A percentile compares a stretch with the other conserved stretches of the same genome.
Conservation (phyloP, 2,888 invertebrate genomes). For the Phorcus lineatus region DNA sequence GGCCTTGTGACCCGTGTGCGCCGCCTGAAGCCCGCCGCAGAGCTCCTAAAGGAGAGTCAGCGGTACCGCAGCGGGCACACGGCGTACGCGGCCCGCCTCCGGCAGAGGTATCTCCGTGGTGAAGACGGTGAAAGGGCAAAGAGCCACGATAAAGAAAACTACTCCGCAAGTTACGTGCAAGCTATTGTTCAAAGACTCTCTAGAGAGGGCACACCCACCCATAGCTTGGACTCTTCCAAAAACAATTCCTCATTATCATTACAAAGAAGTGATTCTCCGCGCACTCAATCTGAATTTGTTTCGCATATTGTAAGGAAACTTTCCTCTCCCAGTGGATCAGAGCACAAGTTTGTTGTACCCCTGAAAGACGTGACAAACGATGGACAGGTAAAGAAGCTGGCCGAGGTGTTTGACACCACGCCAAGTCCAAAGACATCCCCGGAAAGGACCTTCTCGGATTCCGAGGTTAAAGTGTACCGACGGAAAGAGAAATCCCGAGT, state of each 20-base stretch:
- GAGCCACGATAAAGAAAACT: constrained; percentile 60
- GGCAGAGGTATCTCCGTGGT: constrained; percentile 61
- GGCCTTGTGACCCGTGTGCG: constrained; percentile 56
- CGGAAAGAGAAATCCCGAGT: constrained; percentile 20
- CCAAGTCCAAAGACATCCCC: constrained; percentile 27
- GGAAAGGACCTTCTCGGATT: constrained; percentile 48
- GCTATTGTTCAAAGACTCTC: constrained; percentile 65
- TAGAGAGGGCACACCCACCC: constrained; percentile 61
- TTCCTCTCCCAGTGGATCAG: constrained; percentile 59
- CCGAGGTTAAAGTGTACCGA: constrained; percentile 32
- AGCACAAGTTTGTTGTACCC: constrained; percentile 40
- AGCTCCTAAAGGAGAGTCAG: constrained; percentile 70
- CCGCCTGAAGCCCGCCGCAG: constrained; percentile 70
- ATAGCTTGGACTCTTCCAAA: constrained; percentile 44
- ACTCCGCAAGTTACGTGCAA: constrained; percentile 63
- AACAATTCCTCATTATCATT: constrained; percentile 49
- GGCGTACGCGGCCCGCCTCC: constrained; percentile 61
- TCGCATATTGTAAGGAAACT: constrained; percentile 60
- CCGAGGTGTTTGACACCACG: constrained; percentile 52
- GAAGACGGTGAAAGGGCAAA: constrained; percentile 51
- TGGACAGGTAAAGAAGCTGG: constrained; percentile 59
- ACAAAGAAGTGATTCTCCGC: constrained; percentile 55
- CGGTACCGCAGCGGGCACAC: constrained; percentile 66
- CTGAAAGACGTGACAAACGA: constrained; percentile 65
- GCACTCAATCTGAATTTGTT: constrained; percentile 61